phyloP scores from a whole-genome alignment of 2,797 vertebrate species.

The Acanthurus leucopareius region DNA sequence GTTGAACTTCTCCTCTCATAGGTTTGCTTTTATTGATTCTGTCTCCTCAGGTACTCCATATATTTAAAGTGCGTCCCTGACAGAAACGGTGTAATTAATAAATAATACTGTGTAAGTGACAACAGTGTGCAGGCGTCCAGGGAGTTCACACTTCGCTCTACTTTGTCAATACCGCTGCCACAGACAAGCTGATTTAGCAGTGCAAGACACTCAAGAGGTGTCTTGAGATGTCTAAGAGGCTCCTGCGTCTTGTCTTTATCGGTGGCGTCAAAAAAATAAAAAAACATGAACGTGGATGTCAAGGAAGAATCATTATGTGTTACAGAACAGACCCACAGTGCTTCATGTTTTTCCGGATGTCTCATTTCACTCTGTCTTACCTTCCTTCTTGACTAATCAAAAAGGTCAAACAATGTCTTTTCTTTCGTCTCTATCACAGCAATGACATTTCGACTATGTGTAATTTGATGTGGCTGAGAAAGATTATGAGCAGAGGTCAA shows the following conservation, averaged over 20 bases:
- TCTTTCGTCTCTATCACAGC: neutral
- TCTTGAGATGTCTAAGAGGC: constrained; percentile 13
- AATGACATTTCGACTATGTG: constrained; percentile 5
- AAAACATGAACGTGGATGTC: constrained; percentile 28
- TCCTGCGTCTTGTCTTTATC: constrained; percentile 1
- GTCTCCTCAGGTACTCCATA: constrained; percentile 1
- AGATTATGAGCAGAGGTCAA: constrained; percentile 4
- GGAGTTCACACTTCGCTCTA: neutral
- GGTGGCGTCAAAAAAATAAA: neutral
- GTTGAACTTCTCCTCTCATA: constrained; percentile 8
- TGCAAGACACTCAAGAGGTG: constrained; percentile 12
- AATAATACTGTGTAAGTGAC: constrained; percentile 5
- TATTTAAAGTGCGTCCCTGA: constrained; percentile 12
- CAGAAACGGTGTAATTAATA: constrained; percentile 11
- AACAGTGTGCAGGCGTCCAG: neutral
- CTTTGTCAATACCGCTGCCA: constrained; percentile 26
- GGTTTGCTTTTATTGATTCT: constrained; percentile 22
- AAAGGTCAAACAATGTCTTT: constrained; percentile 23
- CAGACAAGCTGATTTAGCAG: constrained; percentile 21
- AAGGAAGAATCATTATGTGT: constrained; percentile 23
- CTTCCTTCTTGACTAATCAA: constrained; percentile 24
- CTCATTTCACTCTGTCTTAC: constrained; percentile 18
- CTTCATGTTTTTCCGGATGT: constrained; percentile 13
- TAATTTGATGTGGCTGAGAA: constrained; percentile 10
- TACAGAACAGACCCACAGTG: constrained; percentile 6